Evolutionary conservation across 1,140 invertebrate species (phyloP), one percentile per base, ranked within the genome.

Genomic region (Drosophila sucinea): DNA sequence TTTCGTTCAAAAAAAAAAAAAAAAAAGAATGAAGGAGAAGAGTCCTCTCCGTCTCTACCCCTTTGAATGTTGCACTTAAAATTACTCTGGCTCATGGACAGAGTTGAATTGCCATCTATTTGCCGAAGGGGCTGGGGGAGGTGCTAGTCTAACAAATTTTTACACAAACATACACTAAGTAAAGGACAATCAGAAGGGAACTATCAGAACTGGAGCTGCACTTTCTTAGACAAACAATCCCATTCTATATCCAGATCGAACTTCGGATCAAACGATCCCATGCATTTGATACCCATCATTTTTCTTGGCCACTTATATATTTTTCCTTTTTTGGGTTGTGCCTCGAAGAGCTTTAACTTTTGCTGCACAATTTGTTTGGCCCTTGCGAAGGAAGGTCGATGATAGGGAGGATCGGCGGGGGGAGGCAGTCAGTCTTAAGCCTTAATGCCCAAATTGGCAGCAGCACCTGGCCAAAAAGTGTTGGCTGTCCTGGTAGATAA

Each of bases 391-490:
- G 17, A 17, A 17, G 17, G 17, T 17, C 17, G 17, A 17, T 17
- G 17, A 17, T 17, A 17, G 17, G 17, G 17, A 2, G 10, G 35
- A n/a, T 3, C 3, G 10, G 1, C 0, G 11, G 11, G 35, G 35
- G 10, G 4, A 76, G 84, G 75, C 84, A 89, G 77, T 89, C 81
- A 69, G 80, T 70, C 78, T 75, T 35, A 61, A 75, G 73, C 65
- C 67, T 84, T 89, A 81, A 84, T 79, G 73, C 71, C 79, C 33
- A 84, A 89, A 87, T 87, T 87, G 84, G 80, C 84, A 87, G 84
- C 84, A 87, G 84, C 84, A 87, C 84, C 84, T 89, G 84, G 68
- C 68, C 69, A 69, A 76, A 51, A 82, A 86, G 71, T 79, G 77
- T 77, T 83, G 73, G 70, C 66, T 66, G 74, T 67, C 71, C 79